A percentile compares a stretch with the other conserved stretches of the same genome.
Conservation (phyloP, 2,888 invertebrate species). For the Isotomurus palustris region DNA sequence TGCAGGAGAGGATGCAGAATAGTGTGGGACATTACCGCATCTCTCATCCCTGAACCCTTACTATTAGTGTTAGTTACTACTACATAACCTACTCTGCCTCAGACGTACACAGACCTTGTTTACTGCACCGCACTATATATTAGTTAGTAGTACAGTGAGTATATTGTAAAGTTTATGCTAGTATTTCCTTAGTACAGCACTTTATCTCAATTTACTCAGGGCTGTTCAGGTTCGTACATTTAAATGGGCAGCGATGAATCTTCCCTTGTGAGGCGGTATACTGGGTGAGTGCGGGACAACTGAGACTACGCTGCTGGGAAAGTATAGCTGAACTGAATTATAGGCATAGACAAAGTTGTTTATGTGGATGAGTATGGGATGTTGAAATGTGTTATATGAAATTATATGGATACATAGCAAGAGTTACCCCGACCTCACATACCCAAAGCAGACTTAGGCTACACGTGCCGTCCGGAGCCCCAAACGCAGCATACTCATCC, state of each 20-base stretch:
- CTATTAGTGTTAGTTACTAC: background rate
- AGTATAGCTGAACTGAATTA: background rate
- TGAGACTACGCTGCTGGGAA: background rate
- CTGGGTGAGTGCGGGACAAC: background rate
- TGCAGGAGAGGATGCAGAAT: too few species aligned
- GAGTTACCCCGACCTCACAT: slow-evolving; percentile 46
- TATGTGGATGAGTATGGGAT: background rate
- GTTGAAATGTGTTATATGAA: background rate
- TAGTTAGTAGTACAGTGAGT: background rate
- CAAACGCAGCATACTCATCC: slow-evolving; percentile 34
- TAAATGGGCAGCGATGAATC: too few species aligned
- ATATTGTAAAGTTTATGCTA: too few species aligned
- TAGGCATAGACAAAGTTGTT: background rate
- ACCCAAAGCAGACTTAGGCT: slow-evolving; percentile 45
- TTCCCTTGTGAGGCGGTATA: background rate
- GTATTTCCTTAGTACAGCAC: background rate
- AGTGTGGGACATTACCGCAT: too few species aligned
- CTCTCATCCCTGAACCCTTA: background rate
- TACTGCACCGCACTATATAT: too few species aligned
- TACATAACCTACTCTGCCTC: too few species aligned
- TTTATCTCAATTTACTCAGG: background rate
- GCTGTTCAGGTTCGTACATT: background rate
- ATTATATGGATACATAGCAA: slow-evolving; percentile 11
- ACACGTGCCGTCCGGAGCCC: slow-evolving; percentile 45
- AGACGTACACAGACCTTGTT: slow-evolving; percentile 1